phyloP scores from a whole-genome alignment of 2,888 invertebrate genomes.

The Himalopsyche tibetana region DNA sequence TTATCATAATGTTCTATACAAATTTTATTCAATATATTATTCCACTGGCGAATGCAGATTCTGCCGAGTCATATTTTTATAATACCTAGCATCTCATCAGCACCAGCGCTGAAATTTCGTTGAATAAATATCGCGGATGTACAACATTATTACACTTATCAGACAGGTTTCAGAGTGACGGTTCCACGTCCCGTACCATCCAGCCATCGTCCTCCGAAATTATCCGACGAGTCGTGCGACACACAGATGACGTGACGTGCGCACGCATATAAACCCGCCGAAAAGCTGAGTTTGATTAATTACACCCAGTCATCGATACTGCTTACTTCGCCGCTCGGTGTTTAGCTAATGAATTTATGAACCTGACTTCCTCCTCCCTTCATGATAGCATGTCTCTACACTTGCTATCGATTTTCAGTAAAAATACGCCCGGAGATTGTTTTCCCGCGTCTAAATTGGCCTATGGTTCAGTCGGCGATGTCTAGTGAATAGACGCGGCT shows the following conservation, averaged over 20 bases:
- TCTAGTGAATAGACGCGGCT: conserved; percentile 27
- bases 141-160: conserved; percentile 28
- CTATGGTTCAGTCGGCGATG: background rate
- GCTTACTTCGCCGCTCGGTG: conserved; percentile 40
- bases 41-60: background rate
- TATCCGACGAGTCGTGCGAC: background rate
- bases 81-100: conserved; percentile 12
- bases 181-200: conserved; percentile 16
- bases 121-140: no score
- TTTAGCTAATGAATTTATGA: conserved; percentile 42
- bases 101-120: background rate
- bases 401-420: conserved; percentile 37
- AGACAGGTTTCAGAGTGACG: background rate
- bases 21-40: background rate
- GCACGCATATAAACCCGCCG: conserved; percentile 22
- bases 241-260: background rate
- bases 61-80: background rate
- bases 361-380: conserved; percentile 22
- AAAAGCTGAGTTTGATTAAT: conserved; percentile 42
- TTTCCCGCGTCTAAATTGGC: conserved; percentile 32
- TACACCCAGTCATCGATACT: conserved; percentile 21
- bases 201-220: conserved; percentile 6
- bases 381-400: background rate
- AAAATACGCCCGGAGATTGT: conserved; percentile 22
- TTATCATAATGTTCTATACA: no score